Conservation (phyloP, 1,140 invertebrate species). For the Agrypnia vestita region DNA sequence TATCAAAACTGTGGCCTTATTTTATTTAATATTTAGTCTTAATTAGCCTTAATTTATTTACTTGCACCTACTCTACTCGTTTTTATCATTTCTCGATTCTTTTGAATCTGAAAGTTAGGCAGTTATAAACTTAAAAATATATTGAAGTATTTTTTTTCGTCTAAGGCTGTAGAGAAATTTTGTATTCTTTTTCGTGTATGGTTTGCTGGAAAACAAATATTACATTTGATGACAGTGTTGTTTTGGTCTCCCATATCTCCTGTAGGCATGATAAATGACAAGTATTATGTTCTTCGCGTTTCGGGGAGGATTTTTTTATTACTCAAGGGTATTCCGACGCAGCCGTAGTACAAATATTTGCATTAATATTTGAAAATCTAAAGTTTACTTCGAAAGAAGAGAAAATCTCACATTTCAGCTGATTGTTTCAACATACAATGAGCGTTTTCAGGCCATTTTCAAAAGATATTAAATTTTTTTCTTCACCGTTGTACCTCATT, state of each 20-base stretch:
- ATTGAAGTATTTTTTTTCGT: too few species aligned
- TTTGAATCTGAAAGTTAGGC: too few species aligned
- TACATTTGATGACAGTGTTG: conserved; percentile 19
- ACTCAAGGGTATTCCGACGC: conserved; percentile 3
- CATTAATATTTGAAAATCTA: conserved; percentile 25
- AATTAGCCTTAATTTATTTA: too few species aligned
- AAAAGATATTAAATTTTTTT: too few species aligned
- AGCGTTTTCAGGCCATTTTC: too few species aligned
- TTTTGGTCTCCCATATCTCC: conserved; percentile 1
- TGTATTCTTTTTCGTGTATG: not conserved
- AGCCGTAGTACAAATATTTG: conserved; percentile 19
- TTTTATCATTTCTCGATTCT: too few species aligned
- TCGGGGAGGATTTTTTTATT: not conserved
- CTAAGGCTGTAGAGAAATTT: not conserved
- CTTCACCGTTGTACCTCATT: too few species aligned
- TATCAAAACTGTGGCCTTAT: too few species aligned
- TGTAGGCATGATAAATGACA: conserved; percentile 16
- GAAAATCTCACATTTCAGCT: not conserved
- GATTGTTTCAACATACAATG: too few species aligned
- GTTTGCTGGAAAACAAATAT: not conserved
- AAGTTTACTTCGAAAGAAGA: not conserved
- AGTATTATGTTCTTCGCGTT: not conserved
- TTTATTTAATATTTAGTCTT: too few species aligned
- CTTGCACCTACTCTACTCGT: too few species aligned
- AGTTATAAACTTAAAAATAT: too few species aligned